Conservation (phyloP, 2,888 invertebrate species). For the Torymus auratus region DNA sequence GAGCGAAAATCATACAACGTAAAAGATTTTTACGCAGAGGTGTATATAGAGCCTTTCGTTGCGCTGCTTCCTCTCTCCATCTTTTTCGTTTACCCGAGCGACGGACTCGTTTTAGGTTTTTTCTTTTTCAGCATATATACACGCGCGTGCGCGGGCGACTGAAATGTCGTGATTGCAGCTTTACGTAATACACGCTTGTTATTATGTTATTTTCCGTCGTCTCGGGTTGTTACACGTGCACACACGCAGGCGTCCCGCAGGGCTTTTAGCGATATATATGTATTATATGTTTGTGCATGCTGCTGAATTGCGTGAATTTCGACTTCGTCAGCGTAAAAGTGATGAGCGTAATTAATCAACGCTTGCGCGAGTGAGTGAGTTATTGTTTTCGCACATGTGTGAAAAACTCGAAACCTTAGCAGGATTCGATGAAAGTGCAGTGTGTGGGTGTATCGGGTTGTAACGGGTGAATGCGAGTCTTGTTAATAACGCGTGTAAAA, state of each 20-base stretch:
- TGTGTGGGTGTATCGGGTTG: too few relatives aligned
- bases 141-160: not conserved
- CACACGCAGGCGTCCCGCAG: too few relatives aligned
- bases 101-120: slow-evolving; percentile 16
- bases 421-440: too few relatives aligned
- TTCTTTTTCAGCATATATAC: not conserved
- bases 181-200: slow-evolving; percentile 49
- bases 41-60: too few relatives aligned
- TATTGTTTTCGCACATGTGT: too few relatives aligned
- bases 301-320: not conserved
- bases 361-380: not conserved
- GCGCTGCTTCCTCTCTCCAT: not conserved
- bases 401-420: too few relatives aligned
- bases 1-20: too few relatives aligned
- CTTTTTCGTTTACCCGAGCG: slow-evolving; percentile 3
- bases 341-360: slow-evolving; percentile 17
- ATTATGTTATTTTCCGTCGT: slow-evolving; percentile 42
- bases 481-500: too few relatives aligned
- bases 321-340: slow-evolving; percentile 24
- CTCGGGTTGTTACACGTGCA: slow-evolving; percentile 24
- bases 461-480: too few relatives aligned
- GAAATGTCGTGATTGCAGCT: slow-evolving; percentile 47
- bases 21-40: too few relatives aligned
- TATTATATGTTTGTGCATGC: too few relatives aligned
- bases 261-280: too few relatives aligned